Percentiles rank a stretch among this genome's conserved stretches.
These are phyloP conservation scores for Morinoia aosen DNA, from an alignment of 2,888 invertebrate genomes.

Conservation along the genomic window DNA sequence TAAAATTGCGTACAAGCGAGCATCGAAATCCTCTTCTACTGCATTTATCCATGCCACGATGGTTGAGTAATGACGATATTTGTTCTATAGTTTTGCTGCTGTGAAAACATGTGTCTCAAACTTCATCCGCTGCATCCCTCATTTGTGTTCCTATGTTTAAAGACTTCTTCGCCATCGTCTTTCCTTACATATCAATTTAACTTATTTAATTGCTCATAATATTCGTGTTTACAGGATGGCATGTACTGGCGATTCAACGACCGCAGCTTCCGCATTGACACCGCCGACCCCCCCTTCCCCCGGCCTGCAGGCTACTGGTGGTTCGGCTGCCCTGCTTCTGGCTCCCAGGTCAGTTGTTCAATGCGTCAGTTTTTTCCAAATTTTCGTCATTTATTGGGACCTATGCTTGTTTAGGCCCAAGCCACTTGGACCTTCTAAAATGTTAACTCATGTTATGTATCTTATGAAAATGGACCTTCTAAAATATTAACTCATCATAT, in stretches of 20 bases:
- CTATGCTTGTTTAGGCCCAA: background rate
- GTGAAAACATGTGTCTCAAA: too few relatives aligned
- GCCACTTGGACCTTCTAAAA: background rate
- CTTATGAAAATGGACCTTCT: too few relatives aligned
- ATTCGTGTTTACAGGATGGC: slow-evolving; percentile 74
- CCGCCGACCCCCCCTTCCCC: slow-evolving; percentile 89
- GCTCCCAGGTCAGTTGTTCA: slow-evolving; percentile 57
- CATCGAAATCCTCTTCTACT: too few relatives aligned
- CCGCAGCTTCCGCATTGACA: slow-evolving; percentile 89
- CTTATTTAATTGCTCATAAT: background rate
- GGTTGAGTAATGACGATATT: too few relatives aligned
- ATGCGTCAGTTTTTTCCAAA: too few relatives aligned
- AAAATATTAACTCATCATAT: too few relatives aligned
- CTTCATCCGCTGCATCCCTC: too few relatives aligned
- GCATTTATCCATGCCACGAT: too few relatives aligned
- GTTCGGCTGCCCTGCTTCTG: slow-evolving; percentile 83
- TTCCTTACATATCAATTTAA: background rate
- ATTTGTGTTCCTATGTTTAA: too few relatives aligned
- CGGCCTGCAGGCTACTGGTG: slow-evolving; percentile 92
- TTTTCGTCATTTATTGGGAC: background rate
- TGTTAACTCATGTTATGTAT: background rate
- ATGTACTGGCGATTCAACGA: slow-evolving; percentile 97
- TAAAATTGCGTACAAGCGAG: too few relatives aligned
- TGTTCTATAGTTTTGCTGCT: too few relatives aligned
- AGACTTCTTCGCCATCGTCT: background rate